phyloP scores from a whole-genome alignment of 2,113 vertebrate genomes.

The Phrynocephalus versicolor region DNA sequence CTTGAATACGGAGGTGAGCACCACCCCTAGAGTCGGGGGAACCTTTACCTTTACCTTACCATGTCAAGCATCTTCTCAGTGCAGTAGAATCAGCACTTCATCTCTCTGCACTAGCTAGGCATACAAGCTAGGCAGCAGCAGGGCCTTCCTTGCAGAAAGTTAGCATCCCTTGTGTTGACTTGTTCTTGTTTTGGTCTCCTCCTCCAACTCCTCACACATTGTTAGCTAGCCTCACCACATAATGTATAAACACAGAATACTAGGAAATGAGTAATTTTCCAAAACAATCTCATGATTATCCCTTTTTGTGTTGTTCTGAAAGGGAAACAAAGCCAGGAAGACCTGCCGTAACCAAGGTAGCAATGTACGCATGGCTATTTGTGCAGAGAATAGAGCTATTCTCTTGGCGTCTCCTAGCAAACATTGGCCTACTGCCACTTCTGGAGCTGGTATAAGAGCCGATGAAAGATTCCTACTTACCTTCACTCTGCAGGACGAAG shows the following conservation, averaged over 20 bases:
- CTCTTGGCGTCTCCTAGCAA: not conserved
- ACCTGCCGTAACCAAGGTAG: conserved; percentile 51
- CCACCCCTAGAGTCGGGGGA: too few relatives aligned
- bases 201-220: not conserved
- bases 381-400: not conserved
- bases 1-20: too few relatives aligned
- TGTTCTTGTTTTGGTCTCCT: conserved; percentile 1
- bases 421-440: not conserved
- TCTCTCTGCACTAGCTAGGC: not conserved
- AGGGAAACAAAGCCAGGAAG: conserved; percentile 77
- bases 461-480: not conserved
- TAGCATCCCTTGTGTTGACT: not conserved
- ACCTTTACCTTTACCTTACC: too few relatives aligned
- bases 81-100: not conserved
- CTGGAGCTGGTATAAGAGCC: not conserved
- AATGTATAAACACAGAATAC: conserved; percentile 61
- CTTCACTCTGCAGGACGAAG: not conserved
- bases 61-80: not conserved
- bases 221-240: conserved; percentile 49
- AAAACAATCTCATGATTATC: conserved; percentile 58
- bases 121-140: not conserved
- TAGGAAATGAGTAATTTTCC: conserved; percentile 77
- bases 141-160: not conserved
- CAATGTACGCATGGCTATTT: conserved; percentile 53
- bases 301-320: conserved; percentile 45